Evolutionary conservation across 2,113 vertebrate species (phyloP).

Genomic region (Mionectes macconnelli): DNA sequence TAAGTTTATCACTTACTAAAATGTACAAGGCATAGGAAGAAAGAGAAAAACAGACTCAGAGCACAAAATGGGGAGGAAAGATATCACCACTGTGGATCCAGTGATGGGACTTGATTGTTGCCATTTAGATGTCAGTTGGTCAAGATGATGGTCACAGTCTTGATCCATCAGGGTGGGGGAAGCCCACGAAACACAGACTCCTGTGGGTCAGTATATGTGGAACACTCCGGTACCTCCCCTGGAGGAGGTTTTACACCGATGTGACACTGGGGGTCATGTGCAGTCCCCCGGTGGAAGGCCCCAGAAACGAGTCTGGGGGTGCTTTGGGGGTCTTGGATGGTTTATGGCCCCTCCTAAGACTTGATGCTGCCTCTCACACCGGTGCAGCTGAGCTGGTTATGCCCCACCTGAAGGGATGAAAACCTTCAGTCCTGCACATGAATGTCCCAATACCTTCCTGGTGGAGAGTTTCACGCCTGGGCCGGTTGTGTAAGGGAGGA

Average conservation of each 20-base stretch:
- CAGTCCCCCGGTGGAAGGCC: neutral
- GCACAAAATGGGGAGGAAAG: neutral
- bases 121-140: fast-evolving
- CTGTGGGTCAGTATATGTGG: too few relatives aligned
- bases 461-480: neutral
- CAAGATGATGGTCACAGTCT: neutral
- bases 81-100: neutral
- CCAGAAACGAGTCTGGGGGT: neutral
- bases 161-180: neutral
- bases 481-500: neutral
- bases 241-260: too few relatives aligned
- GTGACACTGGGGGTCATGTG: too few relatives aligned
- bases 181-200: fast-evolving
- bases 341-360: neutral
- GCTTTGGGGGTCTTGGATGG: fast-evolving
- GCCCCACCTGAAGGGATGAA: neutral
- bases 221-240: neutral
- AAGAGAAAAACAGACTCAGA: neutral
- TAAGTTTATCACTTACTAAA: neutral
- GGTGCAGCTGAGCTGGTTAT: neutral
- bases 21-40: neutral
- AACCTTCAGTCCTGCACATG: neutral
- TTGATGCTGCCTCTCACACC: neutral
- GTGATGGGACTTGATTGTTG: neutral
- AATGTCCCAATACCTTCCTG: neutral